phyloP scores from a whole-genome alignment of 2,797 vertebrate genomes.

The Trachops cirrhosus region DNA sequence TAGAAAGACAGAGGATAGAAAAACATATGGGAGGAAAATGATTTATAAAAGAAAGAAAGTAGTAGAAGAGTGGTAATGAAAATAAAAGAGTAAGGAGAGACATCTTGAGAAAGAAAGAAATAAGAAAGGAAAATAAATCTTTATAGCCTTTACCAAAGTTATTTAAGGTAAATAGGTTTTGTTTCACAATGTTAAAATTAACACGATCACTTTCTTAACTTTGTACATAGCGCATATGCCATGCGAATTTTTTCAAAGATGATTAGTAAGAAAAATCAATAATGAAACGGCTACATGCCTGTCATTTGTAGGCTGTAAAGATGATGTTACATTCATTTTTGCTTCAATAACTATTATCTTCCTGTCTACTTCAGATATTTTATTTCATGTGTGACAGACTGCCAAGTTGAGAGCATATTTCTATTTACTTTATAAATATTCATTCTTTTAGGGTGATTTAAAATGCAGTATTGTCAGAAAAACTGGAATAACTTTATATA shows the following conservation, averaged over 20 bases:
- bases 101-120: neutral
- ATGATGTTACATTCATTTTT: neutral
- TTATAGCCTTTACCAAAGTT: neutral
- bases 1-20: neutral
- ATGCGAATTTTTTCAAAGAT: neutral
- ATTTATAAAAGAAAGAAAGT: neutral
- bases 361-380: neutral
- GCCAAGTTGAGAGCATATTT: neutral
- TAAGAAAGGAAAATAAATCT: neutral
- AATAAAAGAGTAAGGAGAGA: neutral
- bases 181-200: neutral
- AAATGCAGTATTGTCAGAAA: neutral
- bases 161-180: neutral
- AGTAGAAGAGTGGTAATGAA: no score
- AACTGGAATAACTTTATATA: neutral
- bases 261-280: neutral
- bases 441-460: neutral
- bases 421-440: neutral
- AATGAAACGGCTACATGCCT: neutral
- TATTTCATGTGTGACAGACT: neutral
- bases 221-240: neutral
- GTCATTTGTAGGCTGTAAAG: neutral
- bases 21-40: neutral
- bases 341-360: neutral
- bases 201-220: neutral